Conservation (phyloP, 2,888 invertebrate genomes). For the Auanema freiburgensis region DNA sequence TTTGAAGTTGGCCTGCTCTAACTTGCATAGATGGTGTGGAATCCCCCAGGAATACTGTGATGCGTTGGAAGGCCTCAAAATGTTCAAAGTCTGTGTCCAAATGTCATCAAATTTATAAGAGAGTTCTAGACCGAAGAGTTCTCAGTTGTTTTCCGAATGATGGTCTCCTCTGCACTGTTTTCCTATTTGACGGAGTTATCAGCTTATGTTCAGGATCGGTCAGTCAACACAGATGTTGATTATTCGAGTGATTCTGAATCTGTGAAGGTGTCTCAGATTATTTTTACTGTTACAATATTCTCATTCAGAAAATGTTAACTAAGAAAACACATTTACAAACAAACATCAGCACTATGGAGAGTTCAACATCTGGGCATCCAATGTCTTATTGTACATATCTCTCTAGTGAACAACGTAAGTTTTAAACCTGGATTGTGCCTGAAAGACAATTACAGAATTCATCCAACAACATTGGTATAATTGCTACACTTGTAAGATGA, state of each 20-base stretch:
- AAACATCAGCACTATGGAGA: neutral
- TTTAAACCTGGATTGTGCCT: neutral
- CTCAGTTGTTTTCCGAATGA: neutral
- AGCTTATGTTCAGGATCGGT: neutral
- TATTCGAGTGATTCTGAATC: slow-evolving; percentile 8
- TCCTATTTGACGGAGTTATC: neutral
- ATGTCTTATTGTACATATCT: neutral
- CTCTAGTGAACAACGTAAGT: neutral
- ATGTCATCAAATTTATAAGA: neutral
- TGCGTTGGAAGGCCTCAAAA: slow-evolving; percentile 8
- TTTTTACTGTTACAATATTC: neutral
- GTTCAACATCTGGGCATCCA: neutral
- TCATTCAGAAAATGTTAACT: neutral
- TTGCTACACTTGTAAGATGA: slow-evolving; percentile 97
- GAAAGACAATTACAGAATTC: slow-evolving; percentile 81
- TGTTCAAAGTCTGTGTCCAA: slow-evolving; percentile 1
- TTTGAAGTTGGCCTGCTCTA: neutral
- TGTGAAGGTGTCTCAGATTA: slow-evolving; percentile 2
- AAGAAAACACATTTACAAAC: neutral
- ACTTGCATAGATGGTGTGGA: slow-evolving; percentile 15
- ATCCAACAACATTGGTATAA: slow-evolving; percentile 90
- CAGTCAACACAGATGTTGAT: neutral
- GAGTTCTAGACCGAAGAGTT: neutral
- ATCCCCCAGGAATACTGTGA: neutral
- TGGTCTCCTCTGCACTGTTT: neutral